Evolutionary conservation across 2,797 vertebrate genomes (phyloP), one percentile per base, ranked within the genome.

Genomic region (Cebuella pygmaea): DNA sequence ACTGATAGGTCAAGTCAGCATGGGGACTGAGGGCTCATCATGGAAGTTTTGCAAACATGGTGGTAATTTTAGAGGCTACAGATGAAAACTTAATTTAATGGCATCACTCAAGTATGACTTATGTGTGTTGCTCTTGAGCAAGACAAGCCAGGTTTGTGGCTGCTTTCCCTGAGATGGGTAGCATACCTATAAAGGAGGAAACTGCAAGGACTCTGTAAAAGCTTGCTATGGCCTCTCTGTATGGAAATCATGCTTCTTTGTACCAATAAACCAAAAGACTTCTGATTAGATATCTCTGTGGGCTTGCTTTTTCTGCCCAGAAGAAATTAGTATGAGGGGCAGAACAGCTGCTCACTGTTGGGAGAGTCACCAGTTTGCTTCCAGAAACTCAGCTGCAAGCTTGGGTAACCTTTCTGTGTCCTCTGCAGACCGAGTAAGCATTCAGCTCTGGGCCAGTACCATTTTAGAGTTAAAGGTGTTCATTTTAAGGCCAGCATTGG

Each of bases 321-420:
- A 96, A 90, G 83, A 88, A 92, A 85, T 97, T 92, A 94, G 76
- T 76, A 67, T 72, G 55, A 74, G 11, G 48, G 14, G 33, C 30
- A 83, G 84, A 94, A 61, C 88, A 97, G 84, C 57, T 95, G 88
- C 94, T 96, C 84, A 84, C 93, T 61, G 46, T 75, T 76, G 88
- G 74, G 57, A 79, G n/a, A 75, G 80, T 67, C 59, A 89, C 8
- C 14, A 79, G 70, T 70, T 92, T 70, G 48, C 75, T 87, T 95
- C 84, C 84, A 96, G 76, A 36, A 61, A 48, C 88, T 94, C 88
- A 90, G 90, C 76, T 90, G 57, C 83, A 84, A 96, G 81, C 13
- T 52, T 93, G 76, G 70, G 76, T 90, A 84, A 96, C 83, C n/a
- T 97, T 97, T 85, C 90, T 15, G 30, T 50, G 88, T 84, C 90